These are phyloP conservation scores for Erebia palarica DNA, from an alignment of 2,888 invertebrate genomes.

Conservation along the genomic window DNA sequence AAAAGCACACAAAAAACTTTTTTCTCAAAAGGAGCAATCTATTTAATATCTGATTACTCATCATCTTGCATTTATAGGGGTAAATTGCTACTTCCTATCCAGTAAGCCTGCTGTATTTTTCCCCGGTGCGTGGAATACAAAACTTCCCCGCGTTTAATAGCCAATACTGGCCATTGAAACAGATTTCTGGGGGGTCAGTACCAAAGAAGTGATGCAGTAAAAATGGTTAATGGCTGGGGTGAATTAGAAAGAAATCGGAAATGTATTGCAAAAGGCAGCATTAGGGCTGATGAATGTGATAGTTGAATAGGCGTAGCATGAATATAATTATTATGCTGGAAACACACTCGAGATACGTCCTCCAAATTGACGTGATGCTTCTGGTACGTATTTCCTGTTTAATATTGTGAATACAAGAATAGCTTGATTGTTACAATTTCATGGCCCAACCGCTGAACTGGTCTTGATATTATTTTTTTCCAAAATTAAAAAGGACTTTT, in stretches of 20 bases:
- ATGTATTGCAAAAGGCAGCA: conserved; percentile 48
- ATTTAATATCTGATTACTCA: conserved; percentile 37
- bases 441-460: too few species aligned
- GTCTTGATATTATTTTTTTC: too few species aligned
- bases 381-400: too few species aligned
- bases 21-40: conserved; percentile 14
- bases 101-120: conserved; percentile 40
- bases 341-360: conserved; percentile 27
- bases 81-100: conserved; percentile 58
- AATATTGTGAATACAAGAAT: too few species aligned
- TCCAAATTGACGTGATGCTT: neutral
- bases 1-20: neutral
- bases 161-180: conserved; percentile 56
- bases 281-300: conserved; percentile 39
- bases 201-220: conserved; percentile 52
- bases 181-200: conserved; percentile 51
- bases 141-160: conserved; percentile 56
- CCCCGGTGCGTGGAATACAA: conserved; percentile 52
- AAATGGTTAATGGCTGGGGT: conserved; percentile 54
- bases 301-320: conserved; percentile 44
- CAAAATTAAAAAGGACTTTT: too few species aligned
- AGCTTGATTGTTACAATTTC: too few species aligned
- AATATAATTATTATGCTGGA: conserved; percentile 36
- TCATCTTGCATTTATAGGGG: conserved; percentile 48
- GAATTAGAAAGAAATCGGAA: conserved; percentile 52